Evolutionary conservation across 2,113 vertebrate genomes (phyloP), one percentile per base, ranked within the genome.

Genomic region (Upupa epops): DNA sequence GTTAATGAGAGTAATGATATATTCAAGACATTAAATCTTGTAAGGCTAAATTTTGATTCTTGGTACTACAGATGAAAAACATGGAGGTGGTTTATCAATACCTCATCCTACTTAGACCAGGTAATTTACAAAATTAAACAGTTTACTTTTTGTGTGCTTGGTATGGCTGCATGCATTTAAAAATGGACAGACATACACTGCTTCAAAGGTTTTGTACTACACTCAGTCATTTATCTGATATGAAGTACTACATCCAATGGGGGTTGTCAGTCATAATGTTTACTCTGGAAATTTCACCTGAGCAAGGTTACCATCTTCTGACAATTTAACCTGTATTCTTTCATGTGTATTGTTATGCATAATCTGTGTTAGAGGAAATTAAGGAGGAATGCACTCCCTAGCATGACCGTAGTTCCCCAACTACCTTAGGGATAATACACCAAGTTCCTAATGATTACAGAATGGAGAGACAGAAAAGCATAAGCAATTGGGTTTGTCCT

Each of bases 401-500:
- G 4, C 7, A 11, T 0, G 2, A 72, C 28, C 48, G 6, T 1
- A 9, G 29, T 6, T 19, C 36, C 8, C 24, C 29, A 46, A 3
- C 11, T 26, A 1, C 5, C 4, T 7, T n/a, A 58, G 26, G 16
- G 26, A 45, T 16, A 48, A 1, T 10, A 40, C 4, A 20, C 2
- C 8, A 31, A 32, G 14, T 42, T 32, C 29, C 26, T 64, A 5
- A 32, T 65, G 9, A 15, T 8, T 2, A 46, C 37, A 6, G 11
- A 32, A 60, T 36, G 26, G 0, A 42, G 29, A 37, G 10, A 17
- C 3, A 26, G 4, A 0, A 8, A 0, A 36, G 4, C 20, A 72
- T 29, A 25, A 52, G 13, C 6, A 22, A 4, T 1, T 2, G 9
- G 4, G 11, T 4, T 31, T 80, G 17, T 45, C 15, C 40, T 54